Evolutionary conservation across 1,140 invertebrate species (phyloP).

Genomic region (Eurosta solidaginis): DNA sequence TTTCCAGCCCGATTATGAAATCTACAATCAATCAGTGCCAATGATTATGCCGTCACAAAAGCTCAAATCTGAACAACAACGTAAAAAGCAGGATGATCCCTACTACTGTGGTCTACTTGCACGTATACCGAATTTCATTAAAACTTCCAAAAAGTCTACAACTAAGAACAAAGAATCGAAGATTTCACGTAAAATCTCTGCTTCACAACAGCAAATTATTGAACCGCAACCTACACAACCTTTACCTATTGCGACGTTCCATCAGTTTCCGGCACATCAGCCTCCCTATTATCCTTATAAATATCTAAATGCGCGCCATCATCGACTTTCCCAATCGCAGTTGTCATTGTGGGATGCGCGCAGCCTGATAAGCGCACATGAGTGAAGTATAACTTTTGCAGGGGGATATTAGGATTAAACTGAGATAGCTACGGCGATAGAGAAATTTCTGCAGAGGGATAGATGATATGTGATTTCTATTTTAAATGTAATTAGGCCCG

Average conservation of each 20-base stretch:
- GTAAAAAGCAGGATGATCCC: slow-evolving; percentile 72
- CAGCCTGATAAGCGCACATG: slow-evolving; percentile 58
- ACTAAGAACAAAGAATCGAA: slow-evolving; percentile 47
- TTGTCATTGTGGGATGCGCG: slow-evolving; percentile 58
- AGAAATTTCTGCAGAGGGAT: background rate
- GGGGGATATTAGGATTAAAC: background rate
- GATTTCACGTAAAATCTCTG: slow-evolving; percentile 57
- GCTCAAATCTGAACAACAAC: slow-evolving; percentile 42
- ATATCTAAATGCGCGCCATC: slow-evolving; percentile 47
- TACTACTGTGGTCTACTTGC: slow-evolving; percentile 83
- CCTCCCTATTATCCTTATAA: slow-evolving; percentile 56
- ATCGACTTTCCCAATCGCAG: slow-evolving; percentile 56
- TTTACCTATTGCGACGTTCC: slow-evolving; percentile 54
- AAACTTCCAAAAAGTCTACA: slow-evolving; percentile 47
- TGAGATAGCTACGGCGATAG: background rate
- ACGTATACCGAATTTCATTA: slow-evolving; percentile 81
- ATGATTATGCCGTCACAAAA: slow-evolving; percentile 49
- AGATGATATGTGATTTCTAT: background rate
- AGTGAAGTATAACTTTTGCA: slow-evolving; percentile 38
- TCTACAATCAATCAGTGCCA: slow-evolving; percentile 41
- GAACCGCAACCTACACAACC: slow-evolving; percentile 35
- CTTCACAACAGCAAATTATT: slow-evolving; percentile 42
- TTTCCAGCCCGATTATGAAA: slow-evolving; percentile 53
- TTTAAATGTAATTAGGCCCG: too few species aligned
- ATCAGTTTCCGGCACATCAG: slow-evolving; percentile 35